Conservation (phyloP, 2,113 vertebrate species). For the Turdus rufiventris region DNA sequence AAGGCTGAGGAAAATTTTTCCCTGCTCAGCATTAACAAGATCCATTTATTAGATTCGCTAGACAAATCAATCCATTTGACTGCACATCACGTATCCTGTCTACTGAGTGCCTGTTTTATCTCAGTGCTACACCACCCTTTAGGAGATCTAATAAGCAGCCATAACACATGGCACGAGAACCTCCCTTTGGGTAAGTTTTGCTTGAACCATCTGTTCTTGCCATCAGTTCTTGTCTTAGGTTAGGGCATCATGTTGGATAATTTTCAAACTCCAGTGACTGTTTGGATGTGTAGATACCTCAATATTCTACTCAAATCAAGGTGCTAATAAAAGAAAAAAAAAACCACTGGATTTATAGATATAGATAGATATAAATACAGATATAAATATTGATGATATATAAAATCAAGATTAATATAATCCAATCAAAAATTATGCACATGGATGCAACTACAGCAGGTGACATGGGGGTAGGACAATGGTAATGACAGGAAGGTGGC, state of each 20-base stretch:
- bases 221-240: constrained; percentile 42
- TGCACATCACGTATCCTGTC: constrained; percentile 68
- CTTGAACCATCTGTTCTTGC: constrained; percentile 71
- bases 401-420: not conserved
- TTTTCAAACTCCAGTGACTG: constrained; percentile 10
- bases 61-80: constrained; percentile 75
- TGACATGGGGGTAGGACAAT: not conserved
- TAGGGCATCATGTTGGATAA: constrained; percentile 5
- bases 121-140: constrained; percentile 19
- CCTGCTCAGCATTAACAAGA: constrained; percentile 65
- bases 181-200: constrained; percentile 59
- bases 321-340: not conserved
- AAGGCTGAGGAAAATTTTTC: constrained; percentile 53
- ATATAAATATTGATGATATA: not conserved
- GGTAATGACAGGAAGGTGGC: not conserved
- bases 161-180: constrained; percentile 34
- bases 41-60: constrained; percentile 70
- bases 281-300: not conserved
- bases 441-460: not conserved
- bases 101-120: constrained; percentile 65
- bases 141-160: constrained; percentile 61
- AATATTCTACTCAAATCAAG: constrained; percentile 11
- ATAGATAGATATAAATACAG: too few relatives aligned
- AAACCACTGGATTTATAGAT: too few relatives aligned
- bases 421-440: not conserved